A percentile compares a stretch with the other conserved stretches of the same genome.
Conservation (phyloP, 2,113 vertebrate species). For the Felis chaus region DNA sequence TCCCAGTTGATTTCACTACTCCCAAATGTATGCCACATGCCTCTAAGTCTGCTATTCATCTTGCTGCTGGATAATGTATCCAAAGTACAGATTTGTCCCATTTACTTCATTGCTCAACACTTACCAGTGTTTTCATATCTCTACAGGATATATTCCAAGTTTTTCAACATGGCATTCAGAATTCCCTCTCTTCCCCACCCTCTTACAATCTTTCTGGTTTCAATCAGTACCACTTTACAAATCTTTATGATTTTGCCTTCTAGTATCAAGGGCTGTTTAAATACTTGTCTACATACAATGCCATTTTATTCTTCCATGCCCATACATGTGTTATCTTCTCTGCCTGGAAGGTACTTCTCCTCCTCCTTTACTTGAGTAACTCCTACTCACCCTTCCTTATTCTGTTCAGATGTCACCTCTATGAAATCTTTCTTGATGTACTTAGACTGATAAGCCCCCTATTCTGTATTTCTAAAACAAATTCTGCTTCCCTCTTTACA, state of each 20-base stretch:
- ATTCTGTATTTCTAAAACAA: background rate
- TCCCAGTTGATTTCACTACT: background rate
- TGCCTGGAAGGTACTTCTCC: background rate
- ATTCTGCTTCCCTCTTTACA: background rate
- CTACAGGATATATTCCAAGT: background rate
- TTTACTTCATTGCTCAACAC: background rate
- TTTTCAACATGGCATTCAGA: background rate
- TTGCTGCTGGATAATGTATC: background rate
- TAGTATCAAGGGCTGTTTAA: background rate
- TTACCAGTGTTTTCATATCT: background rate
- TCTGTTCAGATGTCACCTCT: background rate
- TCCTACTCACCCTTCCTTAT: background rate
- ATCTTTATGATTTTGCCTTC: background rate
- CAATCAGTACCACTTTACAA: background rate
- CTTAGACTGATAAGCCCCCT: background rate
- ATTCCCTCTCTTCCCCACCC: background rate
- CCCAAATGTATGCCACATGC: background rate
- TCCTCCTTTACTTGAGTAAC: background rate
- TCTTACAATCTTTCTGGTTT: background rate
- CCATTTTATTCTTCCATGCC: background rate
- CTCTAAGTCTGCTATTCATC: background rate
- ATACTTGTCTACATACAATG: background rate
- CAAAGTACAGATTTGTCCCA: background rate
- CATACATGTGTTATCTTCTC: background rate
- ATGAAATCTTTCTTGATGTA: background rate